Percentiles rank a stretch among this genome's conserved stretches.
These are phyloP conservation scores for Brachionus paranguensis DNA, from an alignment of 1,140 invertebrate species.

Conservation along the genomic window DNA sequence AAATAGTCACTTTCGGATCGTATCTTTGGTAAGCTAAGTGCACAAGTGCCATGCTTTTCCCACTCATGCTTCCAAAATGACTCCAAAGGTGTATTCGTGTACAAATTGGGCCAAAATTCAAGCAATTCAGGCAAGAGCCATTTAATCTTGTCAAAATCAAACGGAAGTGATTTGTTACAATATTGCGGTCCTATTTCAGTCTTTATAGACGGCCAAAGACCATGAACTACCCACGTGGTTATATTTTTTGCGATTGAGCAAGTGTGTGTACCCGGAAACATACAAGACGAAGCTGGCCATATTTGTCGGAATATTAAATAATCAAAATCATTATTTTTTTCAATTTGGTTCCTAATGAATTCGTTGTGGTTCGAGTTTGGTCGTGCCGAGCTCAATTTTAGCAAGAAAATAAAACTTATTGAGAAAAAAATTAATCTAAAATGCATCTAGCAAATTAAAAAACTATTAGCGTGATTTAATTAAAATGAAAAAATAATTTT, in stretches of 20 bases:
- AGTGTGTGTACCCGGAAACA: constrained; percentile 21
- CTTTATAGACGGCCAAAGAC: constrained; percentile 25
- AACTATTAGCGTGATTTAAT: background rate
- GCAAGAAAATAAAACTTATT: background rate
- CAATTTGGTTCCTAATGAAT: background rate
- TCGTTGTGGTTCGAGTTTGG: background rate
- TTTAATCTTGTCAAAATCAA: constrained; percentile 7
- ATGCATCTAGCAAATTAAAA: background rate
- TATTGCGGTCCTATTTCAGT: constrained; percentile 28
- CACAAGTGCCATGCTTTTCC: constrained; percentile 40
- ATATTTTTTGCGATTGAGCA: constrained; percentile 15
- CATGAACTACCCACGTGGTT: constrained; percentile 34
- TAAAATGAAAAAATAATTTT: background rate
- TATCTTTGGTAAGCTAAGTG: constrained; percentile 8
- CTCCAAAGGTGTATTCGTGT: constrained; percentile 18
- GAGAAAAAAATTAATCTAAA: background rate
- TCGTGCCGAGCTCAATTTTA: background rate
- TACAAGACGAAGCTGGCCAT: constrained; percentile 33
- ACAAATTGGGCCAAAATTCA: constrained; percentile 39
- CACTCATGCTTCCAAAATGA: constrained; percentile 40
- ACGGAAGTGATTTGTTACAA: constrained; percentile 33
- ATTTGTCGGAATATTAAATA: constrained; percentile 36
- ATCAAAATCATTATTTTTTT: constrained; percentile 5
- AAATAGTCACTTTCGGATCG: constrained; percentile 30
- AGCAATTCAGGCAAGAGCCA: background rate